Evolutionary conservation across 2,888 invertebrate genomes (phyloP).

Genomic region (Euphydryas editha): DNA sequence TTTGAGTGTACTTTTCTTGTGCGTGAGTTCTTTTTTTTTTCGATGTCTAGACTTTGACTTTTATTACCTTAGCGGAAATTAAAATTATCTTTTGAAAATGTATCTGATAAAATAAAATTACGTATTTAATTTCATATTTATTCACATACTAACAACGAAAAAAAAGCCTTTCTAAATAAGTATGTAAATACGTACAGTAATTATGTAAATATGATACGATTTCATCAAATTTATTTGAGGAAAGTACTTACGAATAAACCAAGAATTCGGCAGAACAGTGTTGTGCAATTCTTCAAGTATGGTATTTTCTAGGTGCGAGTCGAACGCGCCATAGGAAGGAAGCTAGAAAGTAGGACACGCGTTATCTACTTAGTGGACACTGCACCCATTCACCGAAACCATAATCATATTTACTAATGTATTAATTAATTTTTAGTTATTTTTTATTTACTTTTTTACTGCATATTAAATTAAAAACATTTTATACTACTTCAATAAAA

Average conservation of each 20-base stretch:
- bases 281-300: conserved; percentile 22
- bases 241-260: neutral
- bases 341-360: conserved; percentile 69
- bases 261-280: neutral
- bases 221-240: conserved; percentile 1
- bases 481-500: too few species aligned
- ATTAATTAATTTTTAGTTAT: neutral
- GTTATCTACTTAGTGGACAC: conserved; percentile 75
- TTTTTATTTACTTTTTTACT: neutral
- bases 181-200: conserved; percentile 3
- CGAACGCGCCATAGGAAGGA: conserved; percentile 65
- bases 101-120: neutral
- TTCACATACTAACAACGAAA: neutral
- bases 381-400: conserved; percentile 50
- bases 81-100: too few species aligned
- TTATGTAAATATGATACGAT: conserved; percentile 6
- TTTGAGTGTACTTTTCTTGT: too few species aligned
- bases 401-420: conserved; percentile 4
- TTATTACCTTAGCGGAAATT: too few species aligned
- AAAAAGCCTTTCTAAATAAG: conserved; percentile 6
- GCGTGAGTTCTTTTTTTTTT: too few species aligned
- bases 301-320: conserved; percentile 25
- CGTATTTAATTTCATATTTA: neutral
- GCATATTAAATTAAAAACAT: neutral
- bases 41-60: too few species aligned